Evolutionary conservation across 2,888 invertebrate genomes (phyloP), one percentile per base, ranked within the genome.

Genomic region (Lepidochrysops patricia): DNA sequence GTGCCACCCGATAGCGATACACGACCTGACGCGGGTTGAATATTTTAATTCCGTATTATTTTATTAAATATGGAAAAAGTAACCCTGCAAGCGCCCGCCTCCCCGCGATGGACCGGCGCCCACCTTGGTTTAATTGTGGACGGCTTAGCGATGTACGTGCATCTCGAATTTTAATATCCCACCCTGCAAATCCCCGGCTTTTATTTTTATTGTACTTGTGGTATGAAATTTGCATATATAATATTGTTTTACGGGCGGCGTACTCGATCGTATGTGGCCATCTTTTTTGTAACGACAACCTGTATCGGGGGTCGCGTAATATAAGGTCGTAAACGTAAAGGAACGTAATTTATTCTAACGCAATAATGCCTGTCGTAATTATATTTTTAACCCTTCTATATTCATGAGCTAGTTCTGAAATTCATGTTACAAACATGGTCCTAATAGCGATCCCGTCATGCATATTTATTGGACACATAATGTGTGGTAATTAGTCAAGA

Each of bases 1-100:
- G 69, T 76, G 72, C 74, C 87, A 86, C 83, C 54, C 80, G 84
- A 88, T 88, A 80, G 83, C 84, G 84, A 87, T 88, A 86, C 84
- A 78, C 79, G 77, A 66, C 68, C 70, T 77, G 66, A 86, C 85
- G 88, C 79, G 77, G 75, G 66, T 63, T 68, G 88, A 88, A 88
- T 88, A 86, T 77, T 80, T 87, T 82, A 82, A 77, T 81, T 80
- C 81, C 83, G 80, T 80, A 75, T 78, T 76, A 77, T 79, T 75
- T 80, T 79, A 81, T 81, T 80, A 79, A 80, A 82, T 82, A 82
- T 83, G 79, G 77, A 73, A 79, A 79, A 79, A 76, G 54, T 77
- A 75, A 72, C 72, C 72, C 65, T 57, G 48, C 68, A 69, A 57
- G 61, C 58, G 65, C 64, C 66, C 65, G 57, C 67, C 63, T 66